Evolutionary conservation across 2,797 vertebrate genomes (phyloP), one percentile per base, ranked within the genome.

Genomic region (Chrysocyon brachyurus): DNA sequence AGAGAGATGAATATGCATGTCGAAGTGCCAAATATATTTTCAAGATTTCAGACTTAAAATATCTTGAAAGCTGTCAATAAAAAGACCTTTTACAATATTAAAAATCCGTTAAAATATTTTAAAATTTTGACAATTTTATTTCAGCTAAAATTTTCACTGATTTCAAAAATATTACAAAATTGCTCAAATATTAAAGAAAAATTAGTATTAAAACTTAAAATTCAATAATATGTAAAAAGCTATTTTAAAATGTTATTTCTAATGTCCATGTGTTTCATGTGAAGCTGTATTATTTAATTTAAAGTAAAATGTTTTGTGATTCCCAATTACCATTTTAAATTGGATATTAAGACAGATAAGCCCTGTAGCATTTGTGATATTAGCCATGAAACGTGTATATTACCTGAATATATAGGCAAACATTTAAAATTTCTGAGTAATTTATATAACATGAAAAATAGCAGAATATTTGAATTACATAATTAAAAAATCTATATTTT

Each of bases 1-100:
- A 81, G 54, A 78, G 11, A 66, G 33, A 66, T 92, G n/a, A 97
- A 94, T 94, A 95, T 95, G 31, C 40, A 96, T 94, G 24, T 28
- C 22, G 9, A 83, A 86, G 86, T 90, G 56, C 33, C 94, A 93
- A 95, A 64, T 64, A 89, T 87, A 95, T 87, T 95, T 95, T 75
- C 16, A 93, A 64, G 17, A 82, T 75, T 73, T 64, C n/a, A 59
- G 33, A 57, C 61, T 79, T 90, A 93, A 93, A 96, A 75, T 91
- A 90, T 59, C 2, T 1, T 88, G 21, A 88, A 90, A n/a, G 59
- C 12, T 95, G 19, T 92, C 40, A 92, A 61, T 93, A 79, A 57
- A 78, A 93, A 64, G 57, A 56, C 2, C 0, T 19, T 57, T 56
- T 57, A 61, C 0, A 66, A 56, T 61, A 66, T 56, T 49, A 61